Conservation (phyloP, 2,797 vertebrate species). For the Fringilla coelebs region DNA sequence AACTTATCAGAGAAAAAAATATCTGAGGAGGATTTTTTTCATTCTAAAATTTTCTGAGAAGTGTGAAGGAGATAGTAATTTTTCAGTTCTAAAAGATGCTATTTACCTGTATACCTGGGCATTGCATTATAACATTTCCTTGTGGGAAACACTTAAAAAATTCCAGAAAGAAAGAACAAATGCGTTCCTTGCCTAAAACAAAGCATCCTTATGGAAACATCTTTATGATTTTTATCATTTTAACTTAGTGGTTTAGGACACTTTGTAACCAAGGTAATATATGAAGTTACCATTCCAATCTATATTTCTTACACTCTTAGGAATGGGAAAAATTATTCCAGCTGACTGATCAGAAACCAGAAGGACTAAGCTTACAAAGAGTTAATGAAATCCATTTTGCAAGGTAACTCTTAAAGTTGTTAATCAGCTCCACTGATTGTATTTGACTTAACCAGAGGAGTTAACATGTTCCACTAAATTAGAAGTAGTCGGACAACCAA, state of each 20-base stretch:
- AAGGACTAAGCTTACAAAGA: background rate
- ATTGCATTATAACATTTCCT: background rate
- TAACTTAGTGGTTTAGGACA: background rate
- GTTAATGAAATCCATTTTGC: background rate
- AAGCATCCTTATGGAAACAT: background rate
- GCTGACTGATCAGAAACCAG: background rate
- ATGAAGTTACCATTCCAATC: background rate
- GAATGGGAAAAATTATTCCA: background rate
- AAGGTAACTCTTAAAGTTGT: background rate
- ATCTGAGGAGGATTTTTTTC: background rate
- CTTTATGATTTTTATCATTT: background rate
- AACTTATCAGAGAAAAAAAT: background rate
- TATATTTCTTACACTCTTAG: background rate
- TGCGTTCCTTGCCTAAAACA: background rate
- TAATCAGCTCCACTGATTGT: background rate
- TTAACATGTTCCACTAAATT: background rate
- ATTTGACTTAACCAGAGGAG: background rate
- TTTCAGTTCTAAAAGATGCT: background rate
- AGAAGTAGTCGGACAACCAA: background rate
- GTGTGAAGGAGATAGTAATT: background rate
- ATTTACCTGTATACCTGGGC: background rate
- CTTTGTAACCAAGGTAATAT: background rate
- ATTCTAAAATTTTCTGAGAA: background rate
- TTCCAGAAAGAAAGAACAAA: background rate
- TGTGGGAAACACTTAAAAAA: background rate